phyloP scores from a whole-genome alignment of 2,888 invertebrate genomes.

The Latheticus oryzae region DNA sequence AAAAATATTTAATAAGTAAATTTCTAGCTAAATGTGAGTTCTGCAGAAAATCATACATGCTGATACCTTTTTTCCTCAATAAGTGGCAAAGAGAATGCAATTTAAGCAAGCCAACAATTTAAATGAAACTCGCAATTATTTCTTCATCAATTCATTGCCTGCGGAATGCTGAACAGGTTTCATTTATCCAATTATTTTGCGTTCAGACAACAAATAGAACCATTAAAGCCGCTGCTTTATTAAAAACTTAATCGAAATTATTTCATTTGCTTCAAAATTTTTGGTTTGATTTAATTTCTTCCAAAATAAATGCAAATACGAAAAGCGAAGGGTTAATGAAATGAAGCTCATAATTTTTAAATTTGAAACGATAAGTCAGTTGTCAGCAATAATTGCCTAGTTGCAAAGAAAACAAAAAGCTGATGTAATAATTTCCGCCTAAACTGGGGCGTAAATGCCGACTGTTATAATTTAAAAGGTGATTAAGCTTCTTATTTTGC shows the following conservation, averaged over 20 bases:
- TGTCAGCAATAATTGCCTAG: too few species aligned
- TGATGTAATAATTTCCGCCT: conserved; percentile 23
- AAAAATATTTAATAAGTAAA: too few species aligned
- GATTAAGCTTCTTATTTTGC: conserved; percentile 27
- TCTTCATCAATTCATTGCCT: conserved; percentile 42
- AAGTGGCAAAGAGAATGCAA: conserved; percentile 39
- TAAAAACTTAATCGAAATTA: conserved; percentile 33
- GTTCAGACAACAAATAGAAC: conserved; percentile 36
- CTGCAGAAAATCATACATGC: conserved; percentile 37
- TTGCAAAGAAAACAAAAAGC: conserved; percentile 5
- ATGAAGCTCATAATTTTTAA: too few species aligned
- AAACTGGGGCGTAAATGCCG: conserved; percentile 11
- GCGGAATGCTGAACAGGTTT: conserved; percentile 36
- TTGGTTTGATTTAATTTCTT: conserved; percentile 20
- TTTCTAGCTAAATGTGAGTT: too few species aligned
- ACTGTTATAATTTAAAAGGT: conserved; percentile 24
- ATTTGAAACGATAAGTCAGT: too few species aligned
- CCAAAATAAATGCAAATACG: too few species aligned
- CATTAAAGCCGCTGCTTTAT: conserved; percentile 33
- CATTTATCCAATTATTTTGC: conserved; percentile 40
- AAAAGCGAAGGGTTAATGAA: too few species aligned
- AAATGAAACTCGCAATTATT: conserved; percentile 42
- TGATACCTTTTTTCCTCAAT: conserved; percentile 33
- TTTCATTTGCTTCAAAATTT: conserved; percentile 18
- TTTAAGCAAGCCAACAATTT: conserved; percentile 35